Conservation (phyloP, 2,113 vertebrate species). For the Muntiacus reevesi region DNA sequence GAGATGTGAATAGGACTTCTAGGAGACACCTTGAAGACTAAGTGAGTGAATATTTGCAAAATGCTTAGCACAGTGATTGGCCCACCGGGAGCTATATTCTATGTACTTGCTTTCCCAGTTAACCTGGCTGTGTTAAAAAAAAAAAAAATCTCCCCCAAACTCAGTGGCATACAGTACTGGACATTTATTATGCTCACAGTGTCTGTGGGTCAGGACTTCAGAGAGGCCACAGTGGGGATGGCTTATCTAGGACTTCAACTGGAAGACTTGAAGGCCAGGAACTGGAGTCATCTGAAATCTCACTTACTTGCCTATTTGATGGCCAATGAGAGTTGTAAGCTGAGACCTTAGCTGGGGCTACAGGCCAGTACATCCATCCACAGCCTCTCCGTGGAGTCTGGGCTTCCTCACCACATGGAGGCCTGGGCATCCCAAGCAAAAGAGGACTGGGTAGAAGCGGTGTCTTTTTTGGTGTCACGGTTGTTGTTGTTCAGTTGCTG, state of each 20-base stretch:
- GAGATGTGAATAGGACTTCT: background rate
- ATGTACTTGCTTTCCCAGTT: background rate
- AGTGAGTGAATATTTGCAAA: background rate
- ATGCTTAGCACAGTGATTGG: background rate
- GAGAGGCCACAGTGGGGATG: background rate
- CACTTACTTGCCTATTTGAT: background rate
- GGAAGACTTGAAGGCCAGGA: background rate
- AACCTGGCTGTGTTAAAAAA: background rate
- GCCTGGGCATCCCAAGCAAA: background rate
- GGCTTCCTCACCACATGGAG: background rate
- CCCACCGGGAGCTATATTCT: background rate
- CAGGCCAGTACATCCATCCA: accelerated
- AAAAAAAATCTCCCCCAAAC: background rate
- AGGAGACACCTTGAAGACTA: background rate
- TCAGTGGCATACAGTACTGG: background rate
- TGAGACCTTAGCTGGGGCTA: background rate
- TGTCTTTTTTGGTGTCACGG: accelerated
- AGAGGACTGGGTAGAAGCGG: background rate
- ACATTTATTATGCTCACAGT: background rate
- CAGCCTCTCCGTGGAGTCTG: background rate
- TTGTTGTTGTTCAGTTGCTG: accelerated
- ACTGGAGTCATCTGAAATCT: background rate
- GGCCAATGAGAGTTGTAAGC: background rate
- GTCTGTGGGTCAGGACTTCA: background rate
- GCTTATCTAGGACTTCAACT: background rate